Conservation (phyloP, 1,140 invertebrate genomes). For the Babylonia areolata region DNA sequence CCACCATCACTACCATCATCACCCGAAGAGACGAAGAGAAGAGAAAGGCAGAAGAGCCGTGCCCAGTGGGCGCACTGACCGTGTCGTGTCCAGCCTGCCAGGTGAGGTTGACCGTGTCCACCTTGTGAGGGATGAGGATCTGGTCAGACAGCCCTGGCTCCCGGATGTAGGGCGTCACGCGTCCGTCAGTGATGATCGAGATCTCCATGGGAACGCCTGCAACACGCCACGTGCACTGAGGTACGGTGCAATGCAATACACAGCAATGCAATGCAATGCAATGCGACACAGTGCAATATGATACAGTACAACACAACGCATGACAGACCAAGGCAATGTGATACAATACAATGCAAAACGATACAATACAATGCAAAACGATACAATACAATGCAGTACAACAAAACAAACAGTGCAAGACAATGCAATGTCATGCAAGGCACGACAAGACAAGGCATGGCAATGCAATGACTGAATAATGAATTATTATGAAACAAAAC, state of each 20-base stretch:
- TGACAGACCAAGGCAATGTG: too few relatives aligned
- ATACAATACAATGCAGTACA: too few relatives aligned
- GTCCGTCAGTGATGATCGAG: conserved; percentile 60
- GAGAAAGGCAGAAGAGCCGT: neutral
- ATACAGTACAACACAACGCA: neutral
- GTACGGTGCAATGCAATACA: neutral
- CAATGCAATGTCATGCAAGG: too few relatives aligned
- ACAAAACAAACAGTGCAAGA: too few relatives aligned
- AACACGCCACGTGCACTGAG: neutral
- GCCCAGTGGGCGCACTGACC: conserved; percentile 45
- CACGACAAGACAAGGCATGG: too few relatives aligned
- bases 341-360: neutral
- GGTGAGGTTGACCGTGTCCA: conserved; percentile 68
- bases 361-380: too few relatives aligned
- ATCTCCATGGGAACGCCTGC: conserved; percentile 58
- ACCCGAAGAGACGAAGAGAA: neutral
- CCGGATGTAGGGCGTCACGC: conserved; percentile 55
- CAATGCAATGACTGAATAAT: too few relatives aligned
- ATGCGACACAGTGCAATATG: neutral
- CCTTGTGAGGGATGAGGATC: conserved; percentile 59
- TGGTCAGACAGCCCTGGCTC: conserved; percentile 56
- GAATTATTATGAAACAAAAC: neutral
- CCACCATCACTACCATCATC: too few relatives aligned
- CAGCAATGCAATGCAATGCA: neutral
- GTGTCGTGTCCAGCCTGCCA: conserved; percentile 63